Evolutionary conservation across 2,888 invertebrate genomes (phyloP), one percentile per base, ranked within the genome.

Genomic region (Drosophila pullipes): DNA sequence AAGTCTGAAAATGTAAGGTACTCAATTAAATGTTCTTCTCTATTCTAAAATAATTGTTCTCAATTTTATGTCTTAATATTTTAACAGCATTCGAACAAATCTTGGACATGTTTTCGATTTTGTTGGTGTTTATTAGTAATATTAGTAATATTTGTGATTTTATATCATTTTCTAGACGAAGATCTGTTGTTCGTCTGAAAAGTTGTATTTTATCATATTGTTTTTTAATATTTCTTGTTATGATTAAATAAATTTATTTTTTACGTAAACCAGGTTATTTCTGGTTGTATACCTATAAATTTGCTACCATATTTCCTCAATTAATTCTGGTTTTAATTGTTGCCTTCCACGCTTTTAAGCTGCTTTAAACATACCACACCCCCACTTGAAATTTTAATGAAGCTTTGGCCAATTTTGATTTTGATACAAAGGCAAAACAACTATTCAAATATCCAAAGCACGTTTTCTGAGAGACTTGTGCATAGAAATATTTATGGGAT

Each of bases 371-470:
- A 58, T 37, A 1, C 37, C 41, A 41, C 50, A 49, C 58, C 63
- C 30, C 50, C 52, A 47, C 10, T n/a, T 53, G 39, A 50, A 58
- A 63, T 33, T 63, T 50, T 10, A 50, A 53, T 63, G 59, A 10
- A 18, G 35, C 66, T 41, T 37, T 62, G 22, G 35, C 37, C 52
- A 74, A 49, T 50, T 77, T 52, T 39, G 44, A 44, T 54, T 37
- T 58, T 16, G 18, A 41, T 10, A 16, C 31, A 55, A 61, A 44
- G 47, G 13, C 22, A 33, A 49, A 16, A 5, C n/a, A 6, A 31
- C 18, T 55, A 49, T 39, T 81, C 44, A 68, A 49, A 25, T 41
- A 76, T 50, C n/a, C 81, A n/a, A 66, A 58, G 9, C 85, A 86
- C 83, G 83, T 82, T 61, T 50, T 1, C 11, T 16, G 35, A 44